Percentiles rank a stretch among this genome's conserved stretches.
These are phyloP conservation scores for Cynoglossus semilaevis DNA, from an alignment of 2,113 vertebrate genomes.

Conservation along the genomic window DNA sequence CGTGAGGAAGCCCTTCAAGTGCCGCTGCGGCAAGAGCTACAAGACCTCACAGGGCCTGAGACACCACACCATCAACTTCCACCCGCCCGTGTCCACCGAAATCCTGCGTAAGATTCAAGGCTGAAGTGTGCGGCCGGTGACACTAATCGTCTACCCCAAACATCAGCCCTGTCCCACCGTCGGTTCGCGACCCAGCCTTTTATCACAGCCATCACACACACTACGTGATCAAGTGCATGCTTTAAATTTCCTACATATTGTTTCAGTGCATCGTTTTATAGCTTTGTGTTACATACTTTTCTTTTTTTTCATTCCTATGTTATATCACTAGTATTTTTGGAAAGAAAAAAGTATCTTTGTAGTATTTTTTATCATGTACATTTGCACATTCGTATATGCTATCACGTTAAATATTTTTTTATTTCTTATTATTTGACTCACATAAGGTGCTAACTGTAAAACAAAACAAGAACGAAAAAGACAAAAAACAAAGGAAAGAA, in stretches of 20 bases:
- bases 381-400: constrained; percentile 92
- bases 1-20: constrained; percentile 97
- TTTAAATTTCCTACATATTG: constrained; percentile 68
- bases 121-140: constrained; percentile 68
- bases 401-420: constrained; percentile 83
- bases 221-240: constrained; percentile 87
- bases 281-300: constrained; percentile 54
- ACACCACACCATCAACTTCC: constrained; percentile 99
- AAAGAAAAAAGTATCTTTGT: constrained; percentile 83
- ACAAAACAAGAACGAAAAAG: constrained; percentile 68
- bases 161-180: constrained; percentile 28
- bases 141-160: constrained; percentile 31
- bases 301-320: constrained; percentile 51
- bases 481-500: constrained; percentile 63
- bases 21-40: constrained; percentile 99
- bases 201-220: constrained; percentile 35
- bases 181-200: constrained; percentile 68
- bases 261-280: constrained; percentile 12
- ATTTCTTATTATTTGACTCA: constrained; percentile 77
- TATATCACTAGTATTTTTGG: constrained; percentile 83
- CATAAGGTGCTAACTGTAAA: constrained; percentile 90
- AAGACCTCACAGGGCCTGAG: constrained; percentile 99
- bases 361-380: constrained; percentile 87
- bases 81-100: constrained; percentile 94
- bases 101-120: constrained; percentile 98